Evolutionary conservation across 2,888 invertebrate species (phyloP), one percentile per base, ranked within the genome.

Genomic region (Amiota communis): DNA sequence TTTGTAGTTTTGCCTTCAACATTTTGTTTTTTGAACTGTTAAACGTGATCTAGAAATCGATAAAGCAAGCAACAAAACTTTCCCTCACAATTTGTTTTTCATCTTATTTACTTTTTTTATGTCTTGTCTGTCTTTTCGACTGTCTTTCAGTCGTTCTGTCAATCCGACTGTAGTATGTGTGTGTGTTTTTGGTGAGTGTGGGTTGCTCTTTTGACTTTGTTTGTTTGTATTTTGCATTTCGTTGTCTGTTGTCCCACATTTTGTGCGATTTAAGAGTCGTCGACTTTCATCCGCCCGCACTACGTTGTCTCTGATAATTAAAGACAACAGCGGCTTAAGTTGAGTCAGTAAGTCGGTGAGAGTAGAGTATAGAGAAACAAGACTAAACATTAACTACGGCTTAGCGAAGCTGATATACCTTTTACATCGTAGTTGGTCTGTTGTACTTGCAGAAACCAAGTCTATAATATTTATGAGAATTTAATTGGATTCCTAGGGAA

Each of bases 41-140:
- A 70, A 83, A 84, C 74, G 83, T 78, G 79, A 83, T 80, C 78
- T 78, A 76, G 78, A 79, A 85, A 83, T 85, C 84, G 81, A 86
- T 80, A 83, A 79, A 73, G 57, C 20, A 68, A 56, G 20, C 56
- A 65, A 61, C 68, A 73, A 73, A 84, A 83, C 82, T 83, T 83
- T 83, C 82, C 85, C 86, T 79, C 76, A 71, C 71, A 77, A 77
- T 79, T 67, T 48, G 71, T 51, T 51, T 69, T 57, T 70, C 72
- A 46, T 64, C 53, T 64, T 71, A 74, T 81, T 74, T 81, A 76
- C 69, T 75, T 73, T 72, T 84, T 76, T 83, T 76, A 85, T 79
- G 76, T 83, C 81, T 53, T 53, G 1, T 65, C 49, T 65, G 15
- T 59, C n/a, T 20, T 59, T 59, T 12, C 20, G 59, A 17, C 59